Evolutionary conservation across 35 echinoderm and acorn worm species (phyloP).

Genomic region (Ptychodera flava): DNA sequence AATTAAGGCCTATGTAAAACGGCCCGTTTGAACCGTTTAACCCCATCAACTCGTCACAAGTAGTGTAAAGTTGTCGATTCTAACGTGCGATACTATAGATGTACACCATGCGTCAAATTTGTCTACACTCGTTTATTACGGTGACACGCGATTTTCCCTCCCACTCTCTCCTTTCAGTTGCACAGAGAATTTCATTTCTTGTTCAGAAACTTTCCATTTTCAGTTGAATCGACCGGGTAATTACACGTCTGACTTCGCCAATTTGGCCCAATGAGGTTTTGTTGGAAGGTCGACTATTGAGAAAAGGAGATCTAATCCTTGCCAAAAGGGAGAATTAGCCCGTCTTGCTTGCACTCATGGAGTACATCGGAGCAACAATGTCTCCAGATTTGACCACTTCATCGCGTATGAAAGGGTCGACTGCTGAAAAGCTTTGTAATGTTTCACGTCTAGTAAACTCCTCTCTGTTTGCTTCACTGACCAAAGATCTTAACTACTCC

Average conservation of each 20-base stretch:
- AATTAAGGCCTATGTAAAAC: no score
- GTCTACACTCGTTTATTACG: no score
- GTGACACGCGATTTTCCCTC: no score
- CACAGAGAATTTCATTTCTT: no score
- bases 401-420: not conserved
- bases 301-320: not conserved
- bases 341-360: not conserved
- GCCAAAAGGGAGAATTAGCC: not conserved
- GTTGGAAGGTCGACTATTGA: not conserved
- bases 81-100: no score
- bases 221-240: no score
- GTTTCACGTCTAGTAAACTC: not conserved
- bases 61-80: no score
- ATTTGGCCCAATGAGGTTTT: not conserved
- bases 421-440: not conserved
- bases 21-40: no score
- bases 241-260: not conserved
- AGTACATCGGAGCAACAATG: not conserved
- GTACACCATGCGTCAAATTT: no score
- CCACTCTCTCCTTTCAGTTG: no score
- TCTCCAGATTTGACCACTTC: not conserved
- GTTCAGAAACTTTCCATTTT: no score
- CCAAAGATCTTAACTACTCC: not conserved
- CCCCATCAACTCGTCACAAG: no score
- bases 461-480: not conserved